phyloP scores from a whole-genome alignment of 2,797 vertebrate species.

The Siniperca scherzeri region DNA sequence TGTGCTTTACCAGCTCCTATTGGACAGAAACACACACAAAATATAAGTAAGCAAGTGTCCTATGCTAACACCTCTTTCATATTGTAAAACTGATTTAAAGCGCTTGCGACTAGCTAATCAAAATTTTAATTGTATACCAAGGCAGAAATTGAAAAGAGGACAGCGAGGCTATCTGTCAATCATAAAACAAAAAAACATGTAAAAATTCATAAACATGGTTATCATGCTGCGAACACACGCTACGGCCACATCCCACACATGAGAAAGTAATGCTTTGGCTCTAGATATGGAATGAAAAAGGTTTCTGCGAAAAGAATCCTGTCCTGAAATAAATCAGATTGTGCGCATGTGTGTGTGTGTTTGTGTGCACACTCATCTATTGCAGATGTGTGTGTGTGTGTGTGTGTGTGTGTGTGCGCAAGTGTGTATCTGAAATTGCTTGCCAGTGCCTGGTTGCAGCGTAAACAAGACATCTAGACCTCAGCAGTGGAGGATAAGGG shows the following conservation, averaged over 20 bases:
- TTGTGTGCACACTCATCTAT: constrained; percentile 31
- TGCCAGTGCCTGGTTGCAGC: constrained; percentile 63
- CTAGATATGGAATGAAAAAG: constrained; percentile 63
- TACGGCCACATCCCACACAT: constrained; percentile 23
- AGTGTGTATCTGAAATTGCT: constrained; percentile 80
- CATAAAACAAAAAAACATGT: not conserved
- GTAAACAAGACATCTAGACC: constrained; percentile 85
- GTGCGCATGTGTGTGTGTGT: constrained; percentile 18
- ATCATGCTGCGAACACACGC: constrained; percentile 14
- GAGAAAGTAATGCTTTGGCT: constrained; percentile 41
- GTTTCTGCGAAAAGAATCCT: constrained; percentile 39
- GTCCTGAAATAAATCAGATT: constrained; percentile 70
- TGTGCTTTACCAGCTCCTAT: constrained; percentile 97
- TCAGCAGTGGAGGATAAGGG: constrained; percentile 77
- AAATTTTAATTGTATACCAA: not conserved
- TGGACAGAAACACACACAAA: constrained; percentile 40
- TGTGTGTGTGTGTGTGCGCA: constrained; percentile 15
- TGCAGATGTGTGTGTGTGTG: constrained; percentile 18
- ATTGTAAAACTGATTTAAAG: not conserved
- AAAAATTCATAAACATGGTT: constrained; percentile 7
- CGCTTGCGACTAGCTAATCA: not conserved
- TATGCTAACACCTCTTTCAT: not conserved
- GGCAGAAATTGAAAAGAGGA: not conserved
- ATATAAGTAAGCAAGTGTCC: not conserved
- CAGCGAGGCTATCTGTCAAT: not conserved